Base-by-base conservation (phyloP, 2,888 invertebrate species). In the Thymelicus lineola region DNA sequence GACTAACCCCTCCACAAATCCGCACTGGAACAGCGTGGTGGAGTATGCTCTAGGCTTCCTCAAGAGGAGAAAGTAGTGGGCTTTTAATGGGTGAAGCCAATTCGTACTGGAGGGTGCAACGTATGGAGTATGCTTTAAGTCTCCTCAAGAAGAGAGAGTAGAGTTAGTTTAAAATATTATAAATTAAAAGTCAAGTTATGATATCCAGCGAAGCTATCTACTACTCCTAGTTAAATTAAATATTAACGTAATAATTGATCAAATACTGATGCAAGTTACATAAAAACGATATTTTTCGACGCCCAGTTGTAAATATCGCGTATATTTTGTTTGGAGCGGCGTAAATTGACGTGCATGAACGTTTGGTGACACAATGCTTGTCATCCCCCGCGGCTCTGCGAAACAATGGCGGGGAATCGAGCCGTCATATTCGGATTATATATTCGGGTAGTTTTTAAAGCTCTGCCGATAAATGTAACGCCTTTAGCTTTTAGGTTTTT, bases 401-500 rank as follows among this genome's bases (percentile, higher is more conserved):
- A 63, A 63, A 69, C 69, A 69, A 69, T 69, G 63, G 62, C 68
- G 62, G 68, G 46, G 46, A 69, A 69, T 69, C 68, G 62, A 69
- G 68, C 68, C 68, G 68, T 69, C 68, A 69, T 69, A 69, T 69
- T 69, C 48, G 68, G 68, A 62, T 69, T 69, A 69, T 69, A 69
- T 63, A 69, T 69, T 67, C 55, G 67, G 61, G 67, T 67, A 67
- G 60, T 67, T 67, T 67, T 67, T 61, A 60, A 60, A 63, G 45
- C 62, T 63, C 57, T 46, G 46, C 57, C 62, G 62, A 50, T 61
- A 62, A 62, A 68, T 20, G 68, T 57, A 62, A 48, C 46, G 48
- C 62, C 55, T 62, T 57, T 55, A 57, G 62, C 38, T 57, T 57
- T 42, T 55, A 36, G 55, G 85, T 86, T 84, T 82, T 20, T 48